Percentiles rank a stretch among this genome's conserved stretches.
Evolutionary conservation across 2,113 vertebrate genomes (phyloP).

Genomic region (Crotalus helleri): DNA sequence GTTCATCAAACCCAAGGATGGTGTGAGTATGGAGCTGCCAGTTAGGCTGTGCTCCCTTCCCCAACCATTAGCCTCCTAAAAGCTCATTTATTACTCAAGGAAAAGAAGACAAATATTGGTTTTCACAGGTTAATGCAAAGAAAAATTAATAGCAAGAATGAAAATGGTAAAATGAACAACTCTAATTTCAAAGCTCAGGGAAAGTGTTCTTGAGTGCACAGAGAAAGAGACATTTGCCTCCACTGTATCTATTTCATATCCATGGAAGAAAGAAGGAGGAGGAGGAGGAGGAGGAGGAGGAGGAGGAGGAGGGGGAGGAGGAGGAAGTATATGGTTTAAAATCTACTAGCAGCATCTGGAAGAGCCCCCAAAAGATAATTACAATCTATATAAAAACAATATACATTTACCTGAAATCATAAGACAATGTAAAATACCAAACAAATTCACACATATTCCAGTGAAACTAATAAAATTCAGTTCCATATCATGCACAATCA

Average conservation of each 20-base stretch:
- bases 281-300: too few relatives aligned
- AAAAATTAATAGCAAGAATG: constrained; percentile 11
- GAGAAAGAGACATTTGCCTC: neutral
- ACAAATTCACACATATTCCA: neutral
- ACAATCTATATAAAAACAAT: neutral
- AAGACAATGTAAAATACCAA: neutral
- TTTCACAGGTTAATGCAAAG: constrained; percentile 15
- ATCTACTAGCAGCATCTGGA: neutral
- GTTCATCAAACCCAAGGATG: neutral
- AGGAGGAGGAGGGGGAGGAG: too few relatives aligned
- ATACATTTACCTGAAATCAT: neutral
- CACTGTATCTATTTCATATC: neutral
- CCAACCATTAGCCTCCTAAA: neutral
- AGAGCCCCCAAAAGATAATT: neutral
- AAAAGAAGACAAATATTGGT: neutral
- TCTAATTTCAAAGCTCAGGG: neutral
- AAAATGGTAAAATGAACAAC: neutral
- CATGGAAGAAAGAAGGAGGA: neutral
- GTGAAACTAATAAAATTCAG: neutral
- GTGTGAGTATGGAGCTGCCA: neutral
- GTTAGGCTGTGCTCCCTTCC: neutral
- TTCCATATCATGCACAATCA: neutral
- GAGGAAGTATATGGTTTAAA: neutral
- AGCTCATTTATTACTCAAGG: constrained; percentile 20
- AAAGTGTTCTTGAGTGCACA: neutral